Evolutionary conservation across 2,888 invertebrate species (phyloP).

Genomic region (Selenia dentaria): DNA sequence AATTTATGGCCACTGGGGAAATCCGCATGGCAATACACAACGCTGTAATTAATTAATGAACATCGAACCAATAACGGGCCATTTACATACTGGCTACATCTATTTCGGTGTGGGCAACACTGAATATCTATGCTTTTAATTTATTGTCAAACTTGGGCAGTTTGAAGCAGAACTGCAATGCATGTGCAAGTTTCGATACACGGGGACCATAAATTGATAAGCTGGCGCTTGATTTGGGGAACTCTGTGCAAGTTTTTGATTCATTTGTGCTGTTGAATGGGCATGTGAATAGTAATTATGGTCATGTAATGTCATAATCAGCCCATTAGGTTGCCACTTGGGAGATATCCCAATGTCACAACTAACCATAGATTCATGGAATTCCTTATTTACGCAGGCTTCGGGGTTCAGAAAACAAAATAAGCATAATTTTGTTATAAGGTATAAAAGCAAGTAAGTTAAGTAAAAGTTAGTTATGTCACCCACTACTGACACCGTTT

Average conservation of each 20-base stretch:
- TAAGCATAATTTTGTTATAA: too few species aligned
- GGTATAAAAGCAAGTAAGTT: too few species aligned
- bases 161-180: conserved; percentile 53
- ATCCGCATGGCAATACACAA: conserved; percentile 27
- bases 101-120: conserved; percentile 31
- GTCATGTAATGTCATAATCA: too few species aligned
- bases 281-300: too few species aligned
- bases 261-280: conserved; percentile 15
- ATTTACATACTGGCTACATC: conserved; percentile 38
- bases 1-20: conserved; percentile 33
- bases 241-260: conserved; percentile 40
- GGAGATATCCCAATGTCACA: too few species aligned
- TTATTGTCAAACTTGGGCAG: conserved; percentile 74
- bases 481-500: too few species aligned
- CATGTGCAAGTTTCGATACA: conserved; percentile 72
- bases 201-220: conserved; percentile 79
- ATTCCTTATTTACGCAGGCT: too few species aligned
- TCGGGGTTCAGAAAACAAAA: too few species aligned
- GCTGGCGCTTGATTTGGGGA: conserved; percentile 58
- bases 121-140: conserved; percentile 70
- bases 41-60: conserved; percentile 36
- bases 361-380: too few species aligned
- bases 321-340: too few species aligned
- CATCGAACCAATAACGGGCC: conserved; percentile 37
- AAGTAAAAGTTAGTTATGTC: too few species aligned